Evolutionary conservation across 1,140 invertebrate genomes (phyloP).

Genomic region (Drosophila kurseongensis): DNA sequence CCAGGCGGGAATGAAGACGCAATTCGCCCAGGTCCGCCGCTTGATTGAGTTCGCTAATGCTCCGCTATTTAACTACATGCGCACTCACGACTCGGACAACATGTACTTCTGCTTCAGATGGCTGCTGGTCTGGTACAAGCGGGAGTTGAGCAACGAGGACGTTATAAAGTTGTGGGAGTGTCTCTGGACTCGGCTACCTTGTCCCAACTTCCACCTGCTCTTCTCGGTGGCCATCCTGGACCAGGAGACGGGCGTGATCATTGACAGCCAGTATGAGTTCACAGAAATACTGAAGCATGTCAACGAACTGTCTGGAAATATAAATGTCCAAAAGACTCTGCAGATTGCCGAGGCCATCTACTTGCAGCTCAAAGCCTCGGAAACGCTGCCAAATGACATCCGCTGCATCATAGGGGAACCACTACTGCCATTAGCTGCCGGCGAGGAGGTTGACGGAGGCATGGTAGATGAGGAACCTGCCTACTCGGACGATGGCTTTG

Average conservation of each 20-base stretch:
- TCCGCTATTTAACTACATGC: constrained; percentile 93
- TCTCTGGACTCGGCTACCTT: constrained; percentile 95
- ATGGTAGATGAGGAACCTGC: constrained; percentile 36
- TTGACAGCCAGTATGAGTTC: constrained; percentile 96
- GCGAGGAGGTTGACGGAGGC: constrained; percentile 47
- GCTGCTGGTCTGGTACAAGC: constrained; percentile 93
- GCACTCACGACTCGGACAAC: constrained; percentile 96
- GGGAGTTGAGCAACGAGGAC: constrained; percentile 91
- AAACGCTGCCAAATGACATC: constrained; percentile 89
- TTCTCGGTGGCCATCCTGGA: constrained; percentile 96
- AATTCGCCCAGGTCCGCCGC: constrained; percentile 93
- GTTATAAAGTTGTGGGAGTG: constrained; percentile 93
- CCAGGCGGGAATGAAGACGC: constrained; percentile 98
- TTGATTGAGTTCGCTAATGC: constrained; percentile 93
- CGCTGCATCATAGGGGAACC: constrained; percentile 89
- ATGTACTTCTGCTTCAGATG: constrained; percentile 99
- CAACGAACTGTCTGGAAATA: constrained; percentile 94
- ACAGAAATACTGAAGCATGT: constrained; percentile 99
- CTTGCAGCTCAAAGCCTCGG: constrained; percentile 90
- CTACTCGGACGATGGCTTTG: constrained; percentile 76
- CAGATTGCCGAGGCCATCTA: constrained; percentile 95
- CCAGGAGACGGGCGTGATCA: constrained; percentile 92
- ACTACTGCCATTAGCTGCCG: constrained; percentile 59
- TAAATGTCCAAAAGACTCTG: constrained; percentile 92
- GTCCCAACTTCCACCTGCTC: constrained; percentile 97